A percentile compares a stretch with the other conserved stretches of the same genome.
Conservation (phyloP, 53 echinoderm and acorn worm genomes). For the Temnopleurus reevesii region DNA sequence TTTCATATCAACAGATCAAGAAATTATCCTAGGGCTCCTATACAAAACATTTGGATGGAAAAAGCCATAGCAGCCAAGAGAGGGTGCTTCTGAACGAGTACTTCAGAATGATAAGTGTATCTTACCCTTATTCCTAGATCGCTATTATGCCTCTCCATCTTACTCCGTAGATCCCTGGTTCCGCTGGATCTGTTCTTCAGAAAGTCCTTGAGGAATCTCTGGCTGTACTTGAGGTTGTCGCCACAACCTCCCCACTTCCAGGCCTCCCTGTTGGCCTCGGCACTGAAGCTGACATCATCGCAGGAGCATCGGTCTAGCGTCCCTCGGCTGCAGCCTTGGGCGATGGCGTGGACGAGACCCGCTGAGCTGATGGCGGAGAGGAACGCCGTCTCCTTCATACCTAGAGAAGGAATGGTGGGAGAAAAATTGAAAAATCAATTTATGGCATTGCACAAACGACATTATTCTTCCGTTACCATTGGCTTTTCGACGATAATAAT, state of each 20-base stretch:
- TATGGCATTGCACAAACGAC: too few relatives aligned
- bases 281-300: conserved; percentile 77
- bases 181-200: conserved; percentile 61
- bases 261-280: conserved; percentile 76
- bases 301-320: conserved; percentile 82
- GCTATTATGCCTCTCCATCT: conserved; percentile 90
- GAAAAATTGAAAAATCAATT: not conserved
- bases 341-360: conserved; percentile 80
- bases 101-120: not conserved
- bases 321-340: conserved; percentile 86
- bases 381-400: conserved; percentile 87
- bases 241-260: conserved; percentile 99
- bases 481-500: too few relatives aligned
- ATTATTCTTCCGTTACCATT: too few relatives aligned
- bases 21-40: too few relatives aligned
- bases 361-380: conserved; percentile 90
- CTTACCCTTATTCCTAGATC: conserved; percentile 87
- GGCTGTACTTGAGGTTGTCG: conserved; percentile 89
- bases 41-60: too few relatives aligned
- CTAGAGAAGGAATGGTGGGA: conserved; percentile 46
- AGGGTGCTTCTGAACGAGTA: too few relatives aligned
- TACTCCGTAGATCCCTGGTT: conserved; percentile 64
- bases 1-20: too few relatives aligned
- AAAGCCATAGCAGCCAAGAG: too few relatives aligned
- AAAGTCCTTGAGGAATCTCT: conserved; percentile 87